Base-by-base conservation (phyloP, 2,797 vertebrate species). In the Cheirogaleus major region DNA sequence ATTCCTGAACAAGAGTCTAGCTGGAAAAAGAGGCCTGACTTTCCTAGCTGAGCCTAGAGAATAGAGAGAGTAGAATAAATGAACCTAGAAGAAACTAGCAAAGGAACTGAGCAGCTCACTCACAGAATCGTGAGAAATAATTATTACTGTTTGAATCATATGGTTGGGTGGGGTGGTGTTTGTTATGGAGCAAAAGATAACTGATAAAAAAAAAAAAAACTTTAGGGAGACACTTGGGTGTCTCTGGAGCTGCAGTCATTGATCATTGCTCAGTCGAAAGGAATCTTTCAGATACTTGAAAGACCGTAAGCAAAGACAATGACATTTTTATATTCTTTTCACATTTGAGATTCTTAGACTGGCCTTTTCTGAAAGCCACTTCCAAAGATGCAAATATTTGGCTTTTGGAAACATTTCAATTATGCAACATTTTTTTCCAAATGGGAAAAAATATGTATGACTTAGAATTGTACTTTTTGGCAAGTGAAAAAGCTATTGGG, bases 381-480 rank as follows among this genome's bases (percentile, higher is more conserved):
- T 96, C 87, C 75, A 32, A 92, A 97, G 65, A 75, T 89, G 48
- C 65, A 73, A 91, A 73, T 86, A 79, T 76, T 97, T 75, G 50
- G 55, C 75, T 96, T 91, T 89, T 85, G 88, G 90, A 93, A 92
- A 75, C 79, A 89, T 94, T 97, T 97, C 88, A 93, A 65, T 57
- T 76, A 50, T 32, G 59, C 17, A 61, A 43, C 35, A 78, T 92
- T 84, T 88, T 88, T 88, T 91, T 76, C 73, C 55, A 95, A 94
- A 93, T 76, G 35, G 18, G 48, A 90, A 97, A 92, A 92, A 94
- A 76, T 80, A 55, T 70, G 27, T 23, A 67, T 63, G 70, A 86
- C 65, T 96, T 67, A 87, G 65, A 41, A 82, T 32, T 94, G 76
- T 94, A 35, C 45, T 72, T 95, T 88, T 81, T 89, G 95, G 79